Percentiles rank a stretch among this genome's conserved stretches.
Evolutionary conservation across 2,888 invertebrate genomes (phyloP).

Genomic region (Oasisia sp.): DNA sequence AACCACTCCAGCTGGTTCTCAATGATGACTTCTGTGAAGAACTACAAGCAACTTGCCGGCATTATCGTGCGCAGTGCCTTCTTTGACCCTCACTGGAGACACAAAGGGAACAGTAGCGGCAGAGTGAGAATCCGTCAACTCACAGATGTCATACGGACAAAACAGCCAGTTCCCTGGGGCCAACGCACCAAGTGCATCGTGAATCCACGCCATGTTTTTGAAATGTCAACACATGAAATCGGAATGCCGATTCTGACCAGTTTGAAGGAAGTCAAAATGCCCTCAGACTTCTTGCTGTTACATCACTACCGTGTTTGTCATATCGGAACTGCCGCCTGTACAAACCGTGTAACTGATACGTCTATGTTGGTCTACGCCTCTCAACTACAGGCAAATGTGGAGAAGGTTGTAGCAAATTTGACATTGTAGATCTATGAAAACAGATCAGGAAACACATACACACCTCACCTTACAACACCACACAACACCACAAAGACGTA

Average conservation of each 20-base stretch:
- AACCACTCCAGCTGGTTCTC: too few species aligned
- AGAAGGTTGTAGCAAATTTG: too few species aligned
- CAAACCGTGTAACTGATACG: neutral
- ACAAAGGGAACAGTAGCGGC: neutral
- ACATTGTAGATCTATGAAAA: too few species aligned
- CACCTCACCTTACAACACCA: too few species aligned
- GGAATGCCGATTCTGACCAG: constrained; percentile 44
- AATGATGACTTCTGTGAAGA: constrained; percentile 32
- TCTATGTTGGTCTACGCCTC: neutral
- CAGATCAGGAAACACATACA: too few species aligned
- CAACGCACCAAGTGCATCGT: constrained; percentile 64
- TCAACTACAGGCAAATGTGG: too few species aligned
- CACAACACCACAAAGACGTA: too few species aligned
- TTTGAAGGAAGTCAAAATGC: constrained; percentile 46
- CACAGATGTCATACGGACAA: constrained; percentile 33
- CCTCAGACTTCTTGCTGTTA: constrained; percentile 46
- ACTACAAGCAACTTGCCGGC: constrained; percentile 42
- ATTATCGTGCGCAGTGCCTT: constrained; percentile 59
- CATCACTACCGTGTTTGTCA: constrained; percentile 59
- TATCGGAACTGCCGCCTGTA: constrained; percentile 42
- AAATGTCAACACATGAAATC: constrained; percentile 55
- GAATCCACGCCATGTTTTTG: too few species aligned
- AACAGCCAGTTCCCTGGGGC: constrained; percentile 47
- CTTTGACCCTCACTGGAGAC: constrained; percentile 51
- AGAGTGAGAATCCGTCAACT: constrained; percentile 25